Conservation (phyloP, 2,113 vertebrate genomes). For the Poeciliopsis occidentalis region DNA sequence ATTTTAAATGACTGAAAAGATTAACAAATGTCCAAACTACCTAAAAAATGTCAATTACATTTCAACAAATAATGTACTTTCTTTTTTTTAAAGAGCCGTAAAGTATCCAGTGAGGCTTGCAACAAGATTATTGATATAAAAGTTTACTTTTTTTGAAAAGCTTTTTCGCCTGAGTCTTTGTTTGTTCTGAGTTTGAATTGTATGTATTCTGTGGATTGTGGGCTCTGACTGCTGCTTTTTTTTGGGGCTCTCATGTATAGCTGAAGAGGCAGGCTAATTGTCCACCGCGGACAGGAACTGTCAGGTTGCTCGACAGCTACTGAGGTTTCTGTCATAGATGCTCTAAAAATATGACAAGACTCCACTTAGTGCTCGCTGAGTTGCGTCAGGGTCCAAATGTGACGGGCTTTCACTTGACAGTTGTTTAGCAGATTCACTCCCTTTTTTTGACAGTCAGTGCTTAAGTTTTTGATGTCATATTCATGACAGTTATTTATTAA, state of each 20-base stretch:
- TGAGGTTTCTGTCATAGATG: slow-evolving; percentile 39
- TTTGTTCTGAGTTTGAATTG: slow-evolving; percentile 32
- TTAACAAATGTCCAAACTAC: too few species aligned
- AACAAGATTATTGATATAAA: too few species aligned
- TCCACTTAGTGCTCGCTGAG: slow-evolving; percentile 48
- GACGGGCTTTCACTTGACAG: slow-evolving; percentile 9
- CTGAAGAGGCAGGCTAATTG: slow-evolving; percentile 29
- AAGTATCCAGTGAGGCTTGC: neutral
- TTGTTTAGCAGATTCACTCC: slow-evolving; percentile 27
- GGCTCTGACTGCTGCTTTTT: slow-evolving; percentile 61
- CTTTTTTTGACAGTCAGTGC: neutral
- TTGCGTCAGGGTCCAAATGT: slow-evolving; percentile 29
- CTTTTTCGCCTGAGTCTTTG: slow-evolving; percentile 13
- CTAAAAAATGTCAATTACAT: neutral
- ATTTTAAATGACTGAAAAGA: too few species aligned
- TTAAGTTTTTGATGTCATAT: neutral
- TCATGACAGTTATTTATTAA: neutral
- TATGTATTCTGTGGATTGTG: slow-evolving; percentile 44
- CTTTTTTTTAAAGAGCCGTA: too few species aligned
- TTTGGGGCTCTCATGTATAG: slow-evolving; percentile 43
- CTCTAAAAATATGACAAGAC: slow-evolving; percentile 58
- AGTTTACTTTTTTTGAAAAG: too few species aligned
- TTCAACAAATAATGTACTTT: neutral
- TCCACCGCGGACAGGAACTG: slow-evolving; percentile 35
- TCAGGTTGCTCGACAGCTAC: slow-evolving; percentile 39